Evolutionary conservation across 2,113 vertebrate species (phyloP).

Genomic region (Aspiorhynchus laticeps): DNA sequence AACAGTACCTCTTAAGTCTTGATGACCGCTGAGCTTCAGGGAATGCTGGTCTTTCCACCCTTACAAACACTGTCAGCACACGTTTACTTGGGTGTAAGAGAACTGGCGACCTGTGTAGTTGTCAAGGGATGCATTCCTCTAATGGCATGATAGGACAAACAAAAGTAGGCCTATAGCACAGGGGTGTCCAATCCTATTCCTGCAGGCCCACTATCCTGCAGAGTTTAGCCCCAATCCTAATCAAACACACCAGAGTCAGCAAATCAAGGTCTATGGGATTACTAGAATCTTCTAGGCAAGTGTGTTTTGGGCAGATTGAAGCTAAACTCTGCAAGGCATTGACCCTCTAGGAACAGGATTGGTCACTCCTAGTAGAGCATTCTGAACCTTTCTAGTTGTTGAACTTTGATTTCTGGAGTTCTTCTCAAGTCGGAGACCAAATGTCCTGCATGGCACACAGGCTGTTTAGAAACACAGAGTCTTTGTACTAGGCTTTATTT

Average conservation of each 20-base stretch:
- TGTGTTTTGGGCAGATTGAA: neutral
- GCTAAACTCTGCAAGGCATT: neutral
- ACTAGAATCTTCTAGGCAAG: neutral
- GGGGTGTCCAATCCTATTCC: neutral
- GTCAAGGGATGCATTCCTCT: conserved; percentile 3
- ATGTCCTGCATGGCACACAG: neutral
- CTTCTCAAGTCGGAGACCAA: neutral
- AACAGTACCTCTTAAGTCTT: conserved; percentile 16
- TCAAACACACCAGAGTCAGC: neutral
- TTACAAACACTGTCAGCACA: neutral
- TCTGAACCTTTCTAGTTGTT: neutral
- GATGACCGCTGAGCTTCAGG: neutral
- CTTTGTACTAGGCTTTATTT: neutral
- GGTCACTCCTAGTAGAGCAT: neutral
- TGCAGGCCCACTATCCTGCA: neutral
- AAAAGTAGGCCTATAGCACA: neutral
- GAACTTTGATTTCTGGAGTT: neutral
- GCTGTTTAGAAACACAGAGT: neutral
- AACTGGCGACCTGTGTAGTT: neutral
- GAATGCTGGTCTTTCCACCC: neutral
- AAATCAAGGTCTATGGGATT: neutral
- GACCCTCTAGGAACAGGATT: neutral
- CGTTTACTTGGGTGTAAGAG: conserved; percentile 23
- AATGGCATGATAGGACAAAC: conserved; percentile 13
- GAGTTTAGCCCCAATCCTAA: neutral